Base-by-base conservation (phyloP, 1,140 invertebrate species). In the Gerris buenoi region DNA sequence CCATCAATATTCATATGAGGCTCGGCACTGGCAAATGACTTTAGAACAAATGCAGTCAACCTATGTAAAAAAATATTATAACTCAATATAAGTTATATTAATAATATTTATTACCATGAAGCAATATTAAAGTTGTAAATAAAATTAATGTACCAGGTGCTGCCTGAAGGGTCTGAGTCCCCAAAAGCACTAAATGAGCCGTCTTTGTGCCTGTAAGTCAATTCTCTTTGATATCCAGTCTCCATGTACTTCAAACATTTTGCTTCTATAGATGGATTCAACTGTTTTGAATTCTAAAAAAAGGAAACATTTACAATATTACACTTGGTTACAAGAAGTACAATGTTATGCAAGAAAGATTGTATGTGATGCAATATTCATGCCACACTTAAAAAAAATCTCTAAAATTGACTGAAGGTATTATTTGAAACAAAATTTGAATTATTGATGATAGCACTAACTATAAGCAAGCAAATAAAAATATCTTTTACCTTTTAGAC, bases 111-210 rank as follows among this genome's bases (percentile, higher is more conserved):
- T n/a, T n/a, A n/a, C n/a, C n/a, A n/a, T n/a, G n/a, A n/a, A n/a
- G n/a, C n/a, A n/a, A n/a, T n/a, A n/a, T n/a, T n/a, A n/a, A n/a
- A n/a, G n/a, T n/a, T n/a, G n/a, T n/a, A n/a, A n/a, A n/a, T n/a
- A n/a, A n/a, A n/a, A n/a, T n/a, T n/a, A n/a, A n/a, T n/a, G 79
- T 76, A 88, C 95, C 94, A 99, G n/a, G 93, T 91, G 74, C 92
- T 96, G 18, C 96, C 91, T 66, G 81, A 84, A 3, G 81, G 77
- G 74, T 96, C 90, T 23, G 83, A 82, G 68, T 86, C 82, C 28
- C 91, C 93, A 76, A 97, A 98, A 14, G 93, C 89, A 76, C 93
- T 95, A 75, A 98, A 99, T 0, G 95, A 97, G 1, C 95, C 94
- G 77, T 98, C 96, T 3, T 79, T 74, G 68, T 90, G 87, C 64